Conservation (phyloP, 2,888 invertebrate species). For the Apodemia duryi region DNA sequence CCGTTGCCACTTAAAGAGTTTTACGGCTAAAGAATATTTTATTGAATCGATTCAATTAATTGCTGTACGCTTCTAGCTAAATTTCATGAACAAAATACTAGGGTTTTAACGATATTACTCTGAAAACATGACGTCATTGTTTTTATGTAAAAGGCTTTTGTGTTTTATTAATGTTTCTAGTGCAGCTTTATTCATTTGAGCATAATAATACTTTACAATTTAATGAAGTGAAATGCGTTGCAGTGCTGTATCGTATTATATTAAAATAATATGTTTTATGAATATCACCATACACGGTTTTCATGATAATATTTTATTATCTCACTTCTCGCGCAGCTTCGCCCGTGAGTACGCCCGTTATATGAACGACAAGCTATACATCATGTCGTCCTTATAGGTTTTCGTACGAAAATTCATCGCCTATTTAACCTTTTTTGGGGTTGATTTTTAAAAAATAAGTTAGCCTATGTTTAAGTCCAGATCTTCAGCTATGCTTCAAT, state of each 20-base stretch:
- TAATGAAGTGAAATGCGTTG: background rate
- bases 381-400: too few relatives aligned
- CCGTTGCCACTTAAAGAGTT: too few relatives aligned
- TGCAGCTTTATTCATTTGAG: constrained; percentile 1
- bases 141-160: background rate
- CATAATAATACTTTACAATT: constrained; percentile 1
- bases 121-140: background rate
- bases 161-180: constrained; percentile 9
- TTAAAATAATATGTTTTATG: background rate
- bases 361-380: too few relatives aligned
- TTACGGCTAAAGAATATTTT: background rate
- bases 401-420: too few relatives aligned
- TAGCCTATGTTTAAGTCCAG: too few relatives aligned
- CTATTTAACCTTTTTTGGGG: too few relatives aligned
- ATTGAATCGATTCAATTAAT: background rate
- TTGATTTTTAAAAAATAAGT: too few relatives aligned
- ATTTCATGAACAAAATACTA: background rate
- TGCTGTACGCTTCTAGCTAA: background rate
- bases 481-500: too few relatives aligned
- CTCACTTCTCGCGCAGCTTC: too few relatives aligned
- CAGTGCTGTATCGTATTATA: background rate
- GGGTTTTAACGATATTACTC: background rate
- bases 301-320: too few relatives aligned
- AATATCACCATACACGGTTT: background rate
- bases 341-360: too few relatives aligned